These are phyloP conservation scores for Trichonephila clavata DNA, from an alignment of 1,140 invertebrate species.

Conservation along the genomic window DNA sequence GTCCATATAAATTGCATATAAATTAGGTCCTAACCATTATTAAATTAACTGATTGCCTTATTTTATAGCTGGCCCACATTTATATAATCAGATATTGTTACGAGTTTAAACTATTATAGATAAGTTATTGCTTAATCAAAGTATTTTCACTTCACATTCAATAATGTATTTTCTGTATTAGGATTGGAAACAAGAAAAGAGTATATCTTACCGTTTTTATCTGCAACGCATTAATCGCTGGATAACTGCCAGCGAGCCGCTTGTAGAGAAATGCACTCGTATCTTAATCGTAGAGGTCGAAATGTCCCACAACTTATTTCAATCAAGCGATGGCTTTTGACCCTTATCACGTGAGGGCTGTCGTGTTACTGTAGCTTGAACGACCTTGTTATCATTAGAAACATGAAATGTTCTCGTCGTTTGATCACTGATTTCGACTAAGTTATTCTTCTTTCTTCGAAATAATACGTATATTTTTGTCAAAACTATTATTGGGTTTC, in stretches of 20 bases:
- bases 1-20: no score
- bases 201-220: neutral
- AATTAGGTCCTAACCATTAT: no score
- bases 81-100: no score
- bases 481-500: no score
- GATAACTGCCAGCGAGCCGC: neutral
- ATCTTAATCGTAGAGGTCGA: neutral
- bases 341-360: conserved; percentile 16
- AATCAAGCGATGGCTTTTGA: conserved; percentile 39
- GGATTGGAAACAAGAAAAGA: neutral
- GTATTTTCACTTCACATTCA: no score
- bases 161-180: neutral
- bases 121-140: no score
- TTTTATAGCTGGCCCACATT: no score
- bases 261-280: neutral
- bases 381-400: neutral
- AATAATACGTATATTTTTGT: no score
- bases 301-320: neutral
- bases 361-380: neutral
- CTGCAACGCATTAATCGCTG: neutral
- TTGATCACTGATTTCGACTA: no score
- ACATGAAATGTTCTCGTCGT: neutral
- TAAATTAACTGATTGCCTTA: no score
- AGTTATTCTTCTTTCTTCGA: no score
- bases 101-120: no score